Percentiles rank a stretch among this genome's conserved stretches.
These are phyloP conservation scores for Allacma fusca DNA, from an alignment of 2,888 invertebrate species.

Conservation along the genomic window DNA sequence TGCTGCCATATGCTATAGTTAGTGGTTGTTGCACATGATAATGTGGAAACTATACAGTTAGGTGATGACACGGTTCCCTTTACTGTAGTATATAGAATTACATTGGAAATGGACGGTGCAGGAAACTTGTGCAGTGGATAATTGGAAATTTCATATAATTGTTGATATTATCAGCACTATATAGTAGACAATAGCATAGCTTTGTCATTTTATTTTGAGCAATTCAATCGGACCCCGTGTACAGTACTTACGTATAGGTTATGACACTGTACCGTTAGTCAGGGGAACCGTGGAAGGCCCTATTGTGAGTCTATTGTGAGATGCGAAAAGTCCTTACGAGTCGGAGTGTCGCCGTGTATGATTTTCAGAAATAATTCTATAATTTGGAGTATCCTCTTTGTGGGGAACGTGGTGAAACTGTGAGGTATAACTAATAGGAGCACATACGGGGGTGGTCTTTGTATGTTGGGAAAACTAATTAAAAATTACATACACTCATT, in stretches of 20 bases:
- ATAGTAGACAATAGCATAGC: neutral
- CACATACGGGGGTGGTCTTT: slow-evolving; percentile 34
- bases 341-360: no score
- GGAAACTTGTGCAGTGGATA: neutral
- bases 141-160: neutral
- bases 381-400: no score
- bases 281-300: no score
- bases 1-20: no score
- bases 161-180: neutral
- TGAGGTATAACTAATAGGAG: neutral
- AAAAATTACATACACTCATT: slow-evolving; percentile 36
- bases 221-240: neutral
- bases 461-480: slow-evolving; percentile 28
- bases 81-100: neutral
- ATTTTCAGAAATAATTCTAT: no score
- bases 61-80: no score
- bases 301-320: no score
- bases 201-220: neutral
- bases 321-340: no score
- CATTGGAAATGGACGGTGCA: neutral
- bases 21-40: no score
- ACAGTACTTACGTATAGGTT: no score
- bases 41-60: no score
- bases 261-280: no score
- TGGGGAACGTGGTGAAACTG: neutral